Percentiles rank a stretch among this genome's conserved stretches.
phyloP scores from a whole-genome alignment of 2,113 vertebrate genomes.

The Centrocercus urophasianus region DNA sequence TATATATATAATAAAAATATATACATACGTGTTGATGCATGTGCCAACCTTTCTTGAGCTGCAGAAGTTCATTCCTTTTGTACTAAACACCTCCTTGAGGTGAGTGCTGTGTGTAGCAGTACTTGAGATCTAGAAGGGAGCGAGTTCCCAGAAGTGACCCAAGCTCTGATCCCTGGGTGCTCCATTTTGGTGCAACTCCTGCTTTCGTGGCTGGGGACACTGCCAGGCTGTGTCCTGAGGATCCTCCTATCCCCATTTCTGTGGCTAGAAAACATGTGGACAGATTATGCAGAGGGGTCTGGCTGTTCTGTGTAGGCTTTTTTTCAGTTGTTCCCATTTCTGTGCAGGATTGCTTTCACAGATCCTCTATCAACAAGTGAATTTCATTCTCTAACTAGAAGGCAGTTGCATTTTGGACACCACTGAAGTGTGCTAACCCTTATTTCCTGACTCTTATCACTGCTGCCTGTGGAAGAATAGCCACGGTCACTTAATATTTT shows the following conservation, averaged over 20 bases:
- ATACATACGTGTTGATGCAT: fast-evolving
- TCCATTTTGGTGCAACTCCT: neutral
- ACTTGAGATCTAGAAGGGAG: neutral
- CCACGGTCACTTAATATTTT: fast-evolving
- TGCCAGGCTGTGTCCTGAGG: neutral
- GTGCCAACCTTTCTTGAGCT: fast-evolving
- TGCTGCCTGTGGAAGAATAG: neutral
- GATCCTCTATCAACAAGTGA: neutral
- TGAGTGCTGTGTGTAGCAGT: neutral
- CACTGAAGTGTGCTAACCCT: neutral
- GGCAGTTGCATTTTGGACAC: neutral
- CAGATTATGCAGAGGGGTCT: neutral
- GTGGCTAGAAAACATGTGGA: neutral
- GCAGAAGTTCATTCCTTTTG: neutral
- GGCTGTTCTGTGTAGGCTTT: neutral
- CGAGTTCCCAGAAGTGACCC: neutral
- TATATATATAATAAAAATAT: too few species aligned
- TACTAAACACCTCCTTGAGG: neutral
- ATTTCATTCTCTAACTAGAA: neutral
- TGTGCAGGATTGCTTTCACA: neutral
- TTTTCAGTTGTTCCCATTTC: neutral
- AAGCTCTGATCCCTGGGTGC: neutral
- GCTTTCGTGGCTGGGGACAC: neutral
- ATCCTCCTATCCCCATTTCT: neutral
- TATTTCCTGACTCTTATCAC: neutral